Evolutionary conservation across 2,113 vertebrate species (phyloP).

Genomic region (Leptocoma aspasia): DNA sequence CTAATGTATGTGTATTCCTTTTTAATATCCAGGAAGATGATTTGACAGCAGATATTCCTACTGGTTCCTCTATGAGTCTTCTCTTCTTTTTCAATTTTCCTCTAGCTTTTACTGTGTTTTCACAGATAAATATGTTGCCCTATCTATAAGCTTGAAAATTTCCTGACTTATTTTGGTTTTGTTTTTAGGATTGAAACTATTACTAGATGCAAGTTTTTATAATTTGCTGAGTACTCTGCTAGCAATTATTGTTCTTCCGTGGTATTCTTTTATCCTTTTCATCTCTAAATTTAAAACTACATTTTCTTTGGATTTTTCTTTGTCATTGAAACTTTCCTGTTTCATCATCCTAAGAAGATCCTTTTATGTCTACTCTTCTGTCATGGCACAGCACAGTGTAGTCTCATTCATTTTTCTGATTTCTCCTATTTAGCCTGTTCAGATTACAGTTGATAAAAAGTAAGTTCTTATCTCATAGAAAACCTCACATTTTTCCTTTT

Average conservation of each 20-base stretch:
- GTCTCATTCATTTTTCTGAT: conserved; percentile 53
- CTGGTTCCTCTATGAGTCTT: neutral
- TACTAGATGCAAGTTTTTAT: neutral
- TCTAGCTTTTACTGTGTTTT: neutral
- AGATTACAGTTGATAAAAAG: conserved; percentile 60
- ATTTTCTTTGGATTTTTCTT: neutral
- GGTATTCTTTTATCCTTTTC: neutral
- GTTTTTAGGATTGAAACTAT: neutral
- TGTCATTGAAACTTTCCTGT: neutral
- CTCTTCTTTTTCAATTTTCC: neutral
- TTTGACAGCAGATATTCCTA: neutral
- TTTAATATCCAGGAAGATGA: neutral
- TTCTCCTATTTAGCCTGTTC: conserved; percentile 59
- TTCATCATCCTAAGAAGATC: neutral
- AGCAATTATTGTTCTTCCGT: neutral
- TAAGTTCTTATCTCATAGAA: conserved; percentile 40
- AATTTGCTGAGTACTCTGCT: neutral
- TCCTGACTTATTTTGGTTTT: neutral
- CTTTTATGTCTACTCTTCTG: neutral
- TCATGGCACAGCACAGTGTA: neutral
- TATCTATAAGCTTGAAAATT: neutral
- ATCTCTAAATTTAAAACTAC: neutral
- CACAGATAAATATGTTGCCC: neutral
- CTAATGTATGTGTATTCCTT: neutral
- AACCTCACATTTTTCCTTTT: conserved; percentile 10